Evolutionary conservation across 2,888 invertebrate genomes (phyloP).

Genomic region (Cheilosia impressa): DNA sequence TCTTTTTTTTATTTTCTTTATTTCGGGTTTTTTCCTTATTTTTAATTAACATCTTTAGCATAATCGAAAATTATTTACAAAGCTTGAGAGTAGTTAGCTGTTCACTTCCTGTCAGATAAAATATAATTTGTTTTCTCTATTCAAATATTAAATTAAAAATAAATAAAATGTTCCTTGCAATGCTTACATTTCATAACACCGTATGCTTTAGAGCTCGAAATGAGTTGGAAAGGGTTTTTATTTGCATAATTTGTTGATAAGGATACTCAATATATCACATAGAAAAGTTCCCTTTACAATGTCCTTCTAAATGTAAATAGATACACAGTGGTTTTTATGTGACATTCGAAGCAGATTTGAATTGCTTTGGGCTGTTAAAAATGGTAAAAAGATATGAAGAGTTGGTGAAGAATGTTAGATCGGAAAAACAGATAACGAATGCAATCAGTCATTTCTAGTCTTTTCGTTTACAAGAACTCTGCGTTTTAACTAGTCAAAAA

Average conservation of each 20-base stretch:
- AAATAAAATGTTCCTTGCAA: conserved; percentile 39
- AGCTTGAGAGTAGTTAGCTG: conserved; percentile 63
- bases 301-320: conserved; percentile 42
- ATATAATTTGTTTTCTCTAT: conserved; percentile 3
- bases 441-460: too few species aligned
- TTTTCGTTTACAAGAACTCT: too few species aligned
- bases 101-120: conserved; percentile 54
- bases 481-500: too few species aligned
- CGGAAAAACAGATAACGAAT: too few species aligned
- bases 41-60: conserved; percentile 26
- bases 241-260: conserved; percentile 37
- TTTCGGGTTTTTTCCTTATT: conserved; percentile 19
- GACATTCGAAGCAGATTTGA: not conserved
- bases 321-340: not conserved
- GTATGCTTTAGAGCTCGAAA: conserved; percentile 34
- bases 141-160: not conserved
- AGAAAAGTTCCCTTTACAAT: conserved; percentile 58
- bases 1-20: conserved; percentile 13
- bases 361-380: conserved; percentile 12
- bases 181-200: conserved; percentile 61
- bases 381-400: not conserved
- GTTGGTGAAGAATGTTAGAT: not conserved
- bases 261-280: conserved; percentile 32
- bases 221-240: conserved; percentile 22
- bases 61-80: conserved; percentile 29